A percentile compares a stretch with the other conserved stretches of the same genome.
These are phyloP conservation scores for Archilochus colubris DNA, from an alignment of 2,113 vertebrate genomes.

Conservation along the genomic window DNA sequence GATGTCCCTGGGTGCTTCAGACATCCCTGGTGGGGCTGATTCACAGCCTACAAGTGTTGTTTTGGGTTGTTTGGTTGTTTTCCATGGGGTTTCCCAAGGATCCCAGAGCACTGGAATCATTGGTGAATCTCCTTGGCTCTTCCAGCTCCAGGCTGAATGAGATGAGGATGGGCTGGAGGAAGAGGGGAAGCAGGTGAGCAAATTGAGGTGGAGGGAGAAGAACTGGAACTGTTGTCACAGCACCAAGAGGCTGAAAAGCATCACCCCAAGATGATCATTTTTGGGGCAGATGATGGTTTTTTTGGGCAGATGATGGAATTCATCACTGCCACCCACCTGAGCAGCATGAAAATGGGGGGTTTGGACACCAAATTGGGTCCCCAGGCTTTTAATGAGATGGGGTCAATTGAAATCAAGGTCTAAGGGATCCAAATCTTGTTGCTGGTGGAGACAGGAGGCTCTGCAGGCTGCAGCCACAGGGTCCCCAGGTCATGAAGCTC, in stretches of 20 bases:
- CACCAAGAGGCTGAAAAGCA: conserved; percentile 16
- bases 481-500: neutral
- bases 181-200: neutral
- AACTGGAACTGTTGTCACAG: neutral
- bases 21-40: neutral
- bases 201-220: neutral
- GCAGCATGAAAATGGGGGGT: conserved; percentile 32
- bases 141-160: neutral
- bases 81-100: no score
- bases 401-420: neutral
- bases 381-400: neutral
- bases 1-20: neutral
- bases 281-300: neutral
- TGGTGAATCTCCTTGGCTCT: neutral
- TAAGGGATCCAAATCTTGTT: fast-evolving
- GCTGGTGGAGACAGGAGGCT: neutral
- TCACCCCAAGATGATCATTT: neutral
- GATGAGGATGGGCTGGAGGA: neutral
- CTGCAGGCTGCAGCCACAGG: fast-evolving
- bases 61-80: neutral
- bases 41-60: neutral
- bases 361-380: neutral
- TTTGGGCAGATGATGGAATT: neutral
- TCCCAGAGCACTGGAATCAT: no score
- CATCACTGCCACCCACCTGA: neutral